These are phyloP conservation scores for Ditylenchus dipsaci DNA, from an alignment of 1,140 invertebrate genomes.

Conservation along the genomic window DNA sequence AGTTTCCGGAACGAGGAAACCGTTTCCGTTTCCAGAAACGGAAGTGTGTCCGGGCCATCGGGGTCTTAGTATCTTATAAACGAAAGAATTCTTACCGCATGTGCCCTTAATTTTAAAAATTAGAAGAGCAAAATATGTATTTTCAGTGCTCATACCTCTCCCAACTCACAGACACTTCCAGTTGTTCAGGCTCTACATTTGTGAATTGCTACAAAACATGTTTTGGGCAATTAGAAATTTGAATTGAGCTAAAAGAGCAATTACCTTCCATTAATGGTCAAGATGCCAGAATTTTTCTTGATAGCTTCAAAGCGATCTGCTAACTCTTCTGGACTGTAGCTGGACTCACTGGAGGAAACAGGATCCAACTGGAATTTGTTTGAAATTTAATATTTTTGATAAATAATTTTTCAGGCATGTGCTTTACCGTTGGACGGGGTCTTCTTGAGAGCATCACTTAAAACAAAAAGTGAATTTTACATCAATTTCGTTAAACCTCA, in stretches of 20 bases:
- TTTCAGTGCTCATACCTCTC: constrained; percentile 1
- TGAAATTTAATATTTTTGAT: neutral
- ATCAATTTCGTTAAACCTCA: neutral
- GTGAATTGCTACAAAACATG: constrained; percentile 11
- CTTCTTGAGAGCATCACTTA: constrained; percentile 7
- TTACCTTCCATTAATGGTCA: constrained; percentile 31
- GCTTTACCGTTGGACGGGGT: neutral
- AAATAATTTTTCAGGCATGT: neutral
- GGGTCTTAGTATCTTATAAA: too few species aligned
- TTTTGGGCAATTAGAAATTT: too few species aligned
- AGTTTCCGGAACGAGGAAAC: too few species aligned
- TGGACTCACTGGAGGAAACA: constrained; percentile 17
- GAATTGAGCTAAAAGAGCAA: too few species aligned
- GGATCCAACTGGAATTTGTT: constrained; percentile 21
- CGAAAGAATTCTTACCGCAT: too few species aligned
- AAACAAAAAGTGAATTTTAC: neutral
- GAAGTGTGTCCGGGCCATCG: too few species aligned
- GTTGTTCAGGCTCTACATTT: constrained; percentile 23
- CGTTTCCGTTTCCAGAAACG: too few species aligned
- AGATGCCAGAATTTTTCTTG: constrained; percentile 27
- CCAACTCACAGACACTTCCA: constrained; percentile 4
- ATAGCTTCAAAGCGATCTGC: constrained; percentile 27
- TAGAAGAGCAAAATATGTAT: neutral
- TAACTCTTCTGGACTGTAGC: constrained; percentile 26
- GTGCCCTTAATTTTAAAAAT: constrained; percentile 9